Evolutionary conservation across 2,888 invertebrate species (phyloP).

Genomic region (Athripsodes cinereus): DNA sequence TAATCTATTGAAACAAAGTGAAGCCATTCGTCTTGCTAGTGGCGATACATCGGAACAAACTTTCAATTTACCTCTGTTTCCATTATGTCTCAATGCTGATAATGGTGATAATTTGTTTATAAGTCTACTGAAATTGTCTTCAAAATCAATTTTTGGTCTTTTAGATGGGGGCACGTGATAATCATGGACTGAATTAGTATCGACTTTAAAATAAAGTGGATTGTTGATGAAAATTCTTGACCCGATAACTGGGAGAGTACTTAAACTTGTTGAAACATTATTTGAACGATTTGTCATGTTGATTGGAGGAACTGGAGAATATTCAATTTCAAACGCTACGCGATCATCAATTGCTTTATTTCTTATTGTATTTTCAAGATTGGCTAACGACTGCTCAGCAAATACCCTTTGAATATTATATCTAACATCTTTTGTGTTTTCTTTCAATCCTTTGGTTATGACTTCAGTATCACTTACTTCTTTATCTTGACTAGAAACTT

Average conservation of each 20-base stretch:
- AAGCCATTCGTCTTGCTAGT: conserved; percentile 53
- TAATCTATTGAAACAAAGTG: conserved; percentile 51
- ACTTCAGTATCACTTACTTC: not conserved
- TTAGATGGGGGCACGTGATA: conserved; percentile 30
- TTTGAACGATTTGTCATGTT: conserved; percentile 35
- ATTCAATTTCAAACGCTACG: conserved; percentile 52
- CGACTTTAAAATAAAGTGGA: conserved; percentile 47
- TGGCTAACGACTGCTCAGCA: conserved; percentile 18
- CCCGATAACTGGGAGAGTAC: conserved; percentile 47
- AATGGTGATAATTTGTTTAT: conserved; percentile 23
- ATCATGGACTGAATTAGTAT: conserved; percentile 32
- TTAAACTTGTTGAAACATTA: conserved; percentile 32
- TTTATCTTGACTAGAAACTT: not conserved
- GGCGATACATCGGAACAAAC: conserved; percentile 44
- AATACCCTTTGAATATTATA: conserved; percentile 10
- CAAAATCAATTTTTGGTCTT: conserved; percentile 32
- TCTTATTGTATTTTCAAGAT: not conserved
- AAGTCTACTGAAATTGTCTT: conserved; percentile 23
- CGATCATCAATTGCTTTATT: conserved; percentile 32
- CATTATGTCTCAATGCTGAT: conserved; percentile 25
- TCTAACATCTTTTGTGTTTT: not conserved
- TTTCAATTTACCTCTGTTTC: conserved; percentile 19
- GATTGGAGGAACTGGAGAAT: conserved; percentile 35
- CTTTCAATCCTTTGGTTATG: not conserved
- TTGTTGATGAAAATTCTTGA: conserved; percentile 47